Base-by-base conservation (phyloP, 2,113 vertebrate genomes). In the Odobenus rosmarus region DNA sequence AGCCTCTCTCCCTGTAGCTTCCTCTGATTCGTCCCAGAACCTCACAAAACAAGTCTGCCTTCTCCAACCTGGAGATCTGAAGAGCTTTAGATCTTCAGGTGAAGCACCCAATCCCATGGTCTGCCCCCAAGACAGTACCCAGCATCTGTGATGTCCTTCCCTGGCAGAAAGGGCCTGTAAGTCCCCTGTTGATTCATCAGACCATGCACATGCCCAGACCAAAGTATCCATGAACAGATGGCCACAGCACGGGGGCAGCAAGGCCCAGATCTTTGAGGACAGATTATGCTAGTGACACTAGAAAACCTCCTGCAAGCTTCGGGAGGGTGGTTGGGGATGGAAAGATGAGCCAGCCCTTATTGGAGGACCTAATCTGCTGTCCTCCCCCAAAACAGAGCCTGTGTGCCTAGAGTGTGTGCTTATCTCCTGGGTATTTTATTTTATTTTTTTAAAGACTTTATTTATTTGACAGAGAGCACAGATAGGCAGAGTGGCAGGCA, bases 151-250 rank as follows among this genome's bases (percentile, higher is more conserved):
- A 39, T 53, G 53, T 79, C 79, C 53, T 86, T 90, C n/a, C 53
- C 83, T 72, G n/a, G 61, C 36, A 93, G 67, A 59, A 77, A 86
- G 76, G 62, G 14, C 57, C 94, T 79, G 10, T 1, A 3, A 64
- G 39, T 11, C 39, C 28, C 81, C 46, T 79, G 11, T 51, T 67
- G 71, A 36, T 53, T 90, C 81, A 94, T 69, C 85, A 85, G 24
- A 51, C 39, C 3, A 3, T 55, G 81, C 4, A 9, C 59, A 67
- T 62, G 93, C 21, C n/a, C 83, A 90, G 46, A 77, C 24, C 42
- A 69, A 39, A 21, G 74, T 51, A 24, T 62, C 39, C 8, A 1
- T 2, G 55, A 94, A 93, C 97, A 98, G 96, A 97, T 96, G 97
- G 85, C 46, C 91, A 46, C 9, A 7, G 55, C 74, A 59, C 18